Evolutionary conservation across 2,888 invertebrate genomes (phyloP).

Genomic region (Aproaerema taeniolella): DNA sequence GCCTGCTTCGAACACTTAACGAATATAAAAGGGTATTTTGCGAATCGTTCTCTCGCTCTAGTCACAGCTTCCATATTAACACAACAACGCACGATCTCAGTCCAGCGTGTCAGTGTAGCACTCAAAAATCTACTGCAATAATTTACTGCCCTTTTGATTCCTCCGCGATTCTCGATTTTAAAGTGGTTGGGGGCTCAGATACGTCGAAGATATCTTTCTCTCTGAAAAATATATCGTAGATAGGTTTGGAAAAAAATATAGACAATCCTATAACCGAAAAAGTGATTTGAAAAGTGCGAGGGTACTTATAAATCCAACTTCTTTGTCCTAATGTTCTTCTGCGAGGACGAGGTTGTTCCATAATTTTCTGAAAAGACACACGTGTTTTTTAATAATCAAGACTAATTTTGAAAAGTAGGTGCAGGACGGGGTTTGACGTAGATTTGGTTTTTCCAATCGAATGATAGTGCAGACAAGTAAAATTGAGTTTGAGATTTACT

Average conservation of each 20-base stretch:
- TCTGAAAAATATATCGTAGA: constrained; percentile 81
- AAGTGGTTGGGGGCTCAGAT: constrained; percentile 47
- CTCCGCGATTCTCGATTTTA: too few species aligned
- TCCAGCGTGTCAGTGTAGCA: too few species aligned
- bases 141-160: not conserved
- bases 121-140: too few species aligned
- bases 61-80: constrained; percentile 86
- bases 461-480: too few species aligned
- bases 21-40: constrained; percentile 84
- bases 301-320: constrained; percentile 79
- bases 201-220: constrained; percentile 37
- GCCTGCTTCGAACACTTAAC: constrained; percentile 85
- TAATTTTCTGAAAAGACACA: constrained; percentile 30
- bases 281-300: constrained; percentile 74
- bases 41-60: constrained; percentile 84
- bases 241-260: constrained; percentile 82
- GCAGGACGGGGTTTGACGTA: too few species aligned
- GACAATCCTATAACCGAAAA: constrained; percentile 69
- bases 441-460: too few species aligned
- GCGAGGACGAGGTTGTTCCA: constrained; percentile 51
- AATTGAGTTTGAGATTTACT: too few species aligned
- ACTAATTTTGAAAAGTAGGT: too few species aligned
- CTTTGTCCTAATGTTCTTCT: constrained; percentile 72
- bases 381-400: too few species aligned
- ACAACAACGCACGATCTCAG: not conserved